Evolutionary conservation across 2,888 invertebrate species (phyloP).

Genomic region (Stratiomys singularior): DNA sequence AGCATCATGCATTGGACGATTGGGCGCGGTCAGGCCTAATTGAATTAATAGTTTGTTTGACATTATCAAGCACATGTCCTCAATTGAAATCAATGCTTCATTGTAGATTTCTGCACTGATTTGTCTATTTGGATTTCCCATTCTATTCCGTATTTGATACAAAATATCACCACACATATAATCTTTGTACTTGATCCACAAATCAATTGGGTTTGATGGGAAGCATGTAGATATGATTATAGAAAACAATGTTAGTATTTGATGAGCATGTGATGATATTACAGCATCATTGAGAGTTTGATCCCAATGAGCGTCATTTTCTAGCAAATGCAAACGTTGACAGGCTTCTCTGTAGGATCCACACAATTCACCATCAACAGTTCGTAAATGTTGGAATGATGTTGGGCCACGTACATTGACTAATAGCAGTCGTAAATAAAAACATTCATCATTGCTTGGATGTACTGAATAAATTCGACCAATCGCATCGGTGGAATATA

Average conservation of each 20-base stretch:
- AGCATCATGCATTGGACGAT: slow-evolving; percentile 54
- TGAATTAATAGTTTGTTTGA: slow-evolving; percentile 48
- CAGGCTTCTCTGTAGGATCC: slow-evolving; percentile 60
- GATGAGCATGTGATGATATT: slow-evolving; percentile 49
- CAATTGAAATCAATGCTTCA: slow-evolving; percentile 55
- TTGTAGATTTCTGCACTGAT: slow-evolving; percentile 55
- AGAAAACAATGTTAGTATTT: slow-evolving; percentile 55
- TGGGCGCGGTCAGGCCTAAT: slow-evolving; percentile 56
- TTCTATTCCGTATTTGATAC: slow-evolving; percentile 37
- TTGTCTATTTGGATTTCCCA: slow-evolving; percentile 42
- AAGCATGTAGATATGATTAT: slow-evolving; percentile 55
- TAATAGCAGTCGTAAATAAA: slow-evolving; percentile 59
- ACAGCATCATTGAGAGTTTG: slow-evolving; percentile 53
- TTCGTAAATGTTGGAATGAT: slow-evolving; percentile 58
- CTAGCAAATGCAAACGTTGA: slow-evolving; percentile 57
- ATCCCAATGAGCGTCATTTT: slow-evolving; percentile 57
- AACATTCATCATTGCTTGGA: slow-evolving; percentile 59
- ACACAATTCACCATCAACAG: slow-evolving; percentile 59
- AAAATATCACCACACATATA: slow-evolving; percentile 54
- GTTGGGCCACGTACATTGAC: slow-evolving; percentile 59
- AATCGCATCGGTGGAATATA: slow-evolving; percentile 58
- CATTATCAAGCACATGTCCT: slow-evolving; percentile 53
- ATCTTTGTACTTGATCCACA: slow-evolving; percentile 50
- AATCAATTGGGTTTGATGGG: slow-evolving; percentile 56
- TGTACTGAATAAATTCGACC: slow-evolving; percentile 60